Conservation (phyloP, 2,888 invertebrate species). For the Arrhopalites spinosus region DNA sequence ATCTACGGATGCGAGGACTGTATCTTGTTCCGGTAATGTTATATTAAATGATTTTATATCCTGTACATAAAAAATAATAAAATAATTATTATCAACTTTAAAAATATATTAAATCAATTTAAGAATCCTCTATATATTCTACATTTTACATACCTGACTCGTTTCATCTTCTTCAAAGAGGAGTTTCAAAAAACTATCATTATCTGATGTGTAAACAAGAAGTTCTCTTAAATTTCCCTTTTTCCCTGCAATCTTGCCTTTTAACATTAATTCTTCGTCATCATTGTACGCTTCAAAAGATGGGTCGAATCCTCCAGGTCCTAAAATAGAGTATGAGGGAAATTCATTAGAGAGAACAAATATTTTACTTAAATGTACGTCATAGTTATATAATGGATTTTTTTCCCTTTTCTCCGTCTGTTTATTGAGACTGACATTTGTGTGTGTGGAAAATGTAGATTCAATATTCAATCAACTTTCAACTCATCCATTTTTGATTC, state of each 20-base stretch:
- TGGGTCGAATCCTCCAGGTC: slow-evolving; percentile 18
- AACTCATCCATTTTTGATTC: no score
- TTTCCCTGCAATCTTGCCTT: slow-evolving; percentile 33
- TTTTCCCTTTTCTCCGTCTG: no score
- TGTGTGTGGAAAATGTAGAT: neutral
- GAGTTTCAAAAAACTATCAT: slow-evolving; percentile 36
- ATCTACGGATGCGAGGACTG: slow-evolving; percentile 30
- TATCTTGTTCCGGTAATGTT: slow-evolving; percentile 31
- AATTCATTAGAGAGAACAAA: neutral
- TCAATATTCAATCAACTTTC: neutral
- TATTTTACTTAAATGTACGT: neutral
- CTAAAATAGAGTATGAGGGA: neutral
- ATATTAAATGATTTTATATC: slow-evolving; percentile 38
- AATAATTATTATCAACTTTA: no score
- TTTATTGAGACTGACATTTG: no score
- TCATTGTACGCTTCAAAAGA: slow-evolving; percentile 38
- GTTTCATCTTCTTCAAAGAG: slow-evolving; percentile 36
- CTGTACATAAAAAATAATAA: neutral
- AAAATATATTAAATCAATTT: no score
- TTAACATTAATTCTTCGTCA: slow-evolving; percentile 37
- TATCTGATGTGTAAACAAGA: slow-evolving; percentile 27
- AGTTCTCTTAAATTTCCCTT: slow-evolving; percentile 33
- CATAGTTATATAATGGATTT: no score
- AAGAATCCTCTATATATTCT: no score
- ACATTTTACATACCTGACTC: slow-evolving; percentile 31